phyloP scores from a whole-genome alignment of 2,888 invertebrate genomes.

The Enchytraeus crypticus region DNA sequence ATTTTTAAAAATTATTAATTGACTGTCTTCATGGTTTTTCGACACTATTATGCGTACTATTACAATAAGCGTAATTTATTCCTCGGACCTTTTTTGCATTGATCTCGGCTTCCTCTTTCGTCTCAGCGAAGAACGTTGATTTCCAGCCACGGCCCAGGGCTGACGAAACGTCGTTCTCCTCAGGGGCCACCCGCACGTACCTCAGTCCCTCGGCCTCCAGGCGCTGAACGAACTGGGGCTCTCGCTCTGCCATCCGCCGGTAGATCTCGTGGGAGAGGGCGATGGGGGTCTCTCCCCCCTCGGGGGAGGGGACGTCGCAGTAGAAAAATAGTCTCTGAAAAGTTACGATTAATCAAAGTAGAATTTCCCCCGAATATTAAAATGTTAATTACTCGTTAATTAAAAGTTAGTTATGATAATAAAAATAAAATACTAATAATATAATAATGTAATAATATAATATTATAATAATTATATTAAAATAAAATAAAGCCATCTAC shows the following conservation, averaged over 20 bases:
- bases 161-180: conserved; percentile 31
- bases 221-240: conserved; percentile 29
- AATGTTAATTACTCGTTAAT: too few species aligned
- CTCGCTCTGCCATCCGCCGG: conserved; percentile 23
- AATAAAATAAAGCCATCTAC: too few species aligned
- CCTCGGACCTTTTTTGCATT: conserved; percentile 18
- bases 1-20: too few species aligned
- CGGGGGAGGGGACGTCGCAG: conserved; percentile 29
- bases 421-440: too few species aligned
- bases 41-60: too few species aligned
- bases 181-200: conserved; percentile 29
- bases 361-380: too few species aligned
- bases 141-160: conserved; percentile 37
- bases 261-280: conserved; percentile 31
- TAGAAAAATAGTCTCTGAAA: conserved; percentile 30
- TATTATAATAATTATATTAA: too few species aligned
- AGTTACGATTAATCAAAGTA: conserved; percentile 28
- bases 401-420: too few species aligned
- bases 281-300: conserved; percentile 34
- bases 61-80: too few species aligned
- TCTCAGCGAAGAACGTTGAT: conserved; percentile 31
- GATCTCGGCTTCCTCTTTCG: conserved; percentile 28
- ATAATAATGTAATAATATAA: too few species aligned
- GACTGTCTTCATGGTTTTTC: too few species aligned
- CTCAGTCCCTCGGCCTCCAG: conserved; percentile 28